Evolutionary conservation across 1,140 invertebrate species (phyloP), one percentile per base, ranked within the genome.

Genomic region (Drosophila fuyamai): DNA sequence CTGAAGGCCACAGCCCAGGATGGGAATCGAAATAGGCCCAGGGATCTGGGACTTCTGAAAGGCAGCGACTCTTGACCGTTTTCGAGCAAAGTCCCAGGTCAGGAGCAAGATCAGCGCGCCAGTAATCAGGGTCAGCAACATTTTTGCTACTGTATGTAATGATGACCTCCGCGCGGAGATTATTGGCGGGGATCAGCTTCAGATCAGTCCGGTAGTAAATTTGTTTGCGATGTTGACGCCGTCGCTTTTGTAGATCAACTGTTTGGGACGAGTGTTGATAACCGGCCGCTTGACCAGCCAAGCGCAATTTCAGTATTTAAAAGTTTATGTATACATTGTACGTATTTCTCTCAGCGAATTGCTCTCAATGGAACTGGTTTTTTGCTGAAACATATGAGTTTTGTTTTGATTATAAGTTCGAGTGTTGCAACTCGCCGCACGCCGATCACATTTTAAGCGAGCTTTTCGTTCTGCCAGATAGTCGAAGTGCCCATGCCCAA

Each of bases 11-110:
- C 77, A 78, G 18, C 84, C 84, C 3, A 88, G 12, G 10, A 88
- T 5, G 0, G 84, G 84, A 23, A 88, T 7, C 7, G 76, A 56
- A 1, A 46, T 29, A 8, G 84, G 84, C 12, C 84, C 84, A 2
- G 35, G 51, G 23, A 88, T 89, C 10, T 66, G 29, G 0, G 76
- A 89, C 53, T 44, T 78, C 1, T 10, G 2, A 0, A 88, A 58
- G 7, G 38, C 54, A 5, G 29, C 44, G 6, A 48, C 60, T 8
- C 80, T 70, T 2, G 77, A 63, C 9, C 76, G 68, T 47, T 88
- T 88, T 36, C 68, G 63, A 23, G n/a, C 18, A 78, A 65, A 83
- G 65, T 88, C 84, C 84, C 84, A 88, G 59, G 13, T 29, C 7
- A 88, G 47, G 41, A 88, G 50, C 55, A 78, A 65, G 32, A 67